Percentiles rank a stretch among this genome's conserved stretches.
These are phyloP conservation scores for Corella eumyota DNA, from an alignment of 23 tunicate genomes.

Conservation along the genomic window DNA sequence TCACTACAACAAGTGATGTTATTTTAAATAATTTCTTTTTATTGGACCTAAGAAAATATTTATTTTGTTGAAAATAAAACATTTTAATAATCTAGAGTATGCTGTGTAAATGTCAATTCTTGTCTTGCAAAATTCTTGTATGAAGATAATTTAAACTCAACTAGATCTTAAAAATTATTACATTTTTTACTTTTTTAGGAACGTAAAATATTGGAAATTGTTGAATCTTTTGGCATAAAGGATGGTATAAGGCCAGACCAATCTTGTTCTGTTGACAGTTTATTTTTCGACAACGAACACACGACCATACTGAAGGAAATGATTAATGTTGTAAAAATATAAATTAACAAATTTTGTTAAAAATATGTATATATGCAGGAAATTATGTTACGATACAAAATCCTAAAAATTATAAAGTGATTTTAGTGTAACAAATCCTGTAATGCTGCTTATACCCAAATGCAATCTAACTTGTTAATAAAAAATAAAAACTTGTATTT, in stretches of 20 bases:
- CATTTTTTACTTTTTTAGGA: slow-evolving; percentile 41
- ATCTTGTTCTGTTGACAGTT: slow-evolving; percentile 68
- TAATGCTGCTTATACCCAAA: neutral
- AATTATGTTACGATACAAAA: neutral
- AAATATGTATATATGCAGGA: no score
- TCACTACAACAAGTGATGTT: neutral
- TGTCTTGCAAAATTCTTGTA: no score
- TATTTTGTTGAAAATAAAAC: neutral
- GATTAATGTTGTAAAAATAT: slow-evolving; percentile 2
- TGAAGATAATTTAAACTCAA: no score
- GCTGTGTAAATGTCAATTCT: neutral
- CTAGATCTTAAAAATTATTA: no score
- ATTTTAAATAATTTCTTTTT: neutral
- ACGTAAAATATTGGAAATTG: slow-evolving; percentile 36
- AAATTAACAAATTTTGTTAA: no score
- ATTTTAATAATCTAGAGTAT: neutral
- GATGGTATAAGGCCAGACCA: slow-evolving; percentile 66
- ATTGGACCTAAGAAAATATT: neutral
- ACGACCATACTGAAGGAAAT: slow-evolving; percentile 22
- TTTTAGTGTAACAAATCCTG: neutral
- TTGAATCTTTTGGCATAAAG: slow-evolving; percentile 47
- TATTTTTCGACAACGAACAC: slow-evolving; percentile 56
- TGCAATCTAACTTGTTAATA: neutral
- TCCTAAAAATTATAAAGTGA: neutral
- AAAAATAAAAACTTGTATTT: no score